Evolutionary conservation across 2,888 invertebrate genomes (phyloP).

Genomic region (Drosophila affinis): DNA sequence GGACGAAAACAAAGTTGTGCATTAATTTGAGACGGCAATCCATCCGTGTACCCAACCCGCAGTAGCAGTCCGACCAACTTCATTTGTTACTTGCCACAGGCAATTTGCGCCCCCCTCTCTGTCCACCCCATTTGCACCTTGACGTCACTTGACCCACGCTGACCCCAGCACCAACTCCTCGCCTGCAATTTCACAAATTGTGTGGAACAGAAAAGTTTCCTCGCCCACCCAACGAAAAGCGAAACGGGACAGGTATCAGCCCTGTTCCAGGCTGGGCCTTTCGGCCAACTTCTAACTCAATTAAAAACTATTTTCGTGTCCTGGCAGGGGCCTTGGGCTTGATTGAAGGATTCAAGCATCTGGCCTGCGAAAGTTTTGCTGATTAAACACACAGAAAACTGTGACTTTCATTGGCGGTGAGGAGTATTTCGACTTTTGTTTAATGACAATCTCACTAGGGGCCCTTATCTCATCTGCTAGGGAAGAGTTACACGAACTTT

Average conservation of each 20-base stretch:
- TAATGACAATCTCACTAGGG: too few species aligned
- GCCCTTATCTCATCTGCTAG: too few species aligned
- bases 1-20: constrained; percentile 23
- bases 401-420: background rate
- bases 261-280: background rate
- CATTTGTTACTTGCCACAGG: constrained; percentile 40
- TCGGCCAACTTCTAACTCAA: constrained; percentile 20
- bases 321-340: background rate
- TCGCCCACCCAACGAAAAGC: background rate
- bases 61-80: constrained; percentile 34
- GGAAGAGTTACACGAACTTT: too few species aligned
- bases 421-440: background rate
- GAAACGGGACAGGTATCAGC: background rate
- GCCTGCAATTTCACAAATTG: constrained; percentile 31
- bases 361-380: background rate
- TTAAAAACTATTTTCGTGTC: constrained; percentile 33
- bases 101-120: constrained; percentile 30
- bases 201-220: constrained; percentile 27
- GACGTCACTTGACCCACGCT: constrained; percentile 34
- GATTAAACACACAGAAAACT: background rate
- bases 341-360: background rate
- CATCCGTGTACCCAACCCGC: constrained; percentile 1
- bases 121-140: background rate
- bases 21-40: constrained; percentile 20
- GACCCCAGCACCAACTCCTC: constrained; percentile 29